phyloP scores from a whole-genome alignment of 2,113 vertebrate genomes.

The Paralichthys olivaceus region DNA sequence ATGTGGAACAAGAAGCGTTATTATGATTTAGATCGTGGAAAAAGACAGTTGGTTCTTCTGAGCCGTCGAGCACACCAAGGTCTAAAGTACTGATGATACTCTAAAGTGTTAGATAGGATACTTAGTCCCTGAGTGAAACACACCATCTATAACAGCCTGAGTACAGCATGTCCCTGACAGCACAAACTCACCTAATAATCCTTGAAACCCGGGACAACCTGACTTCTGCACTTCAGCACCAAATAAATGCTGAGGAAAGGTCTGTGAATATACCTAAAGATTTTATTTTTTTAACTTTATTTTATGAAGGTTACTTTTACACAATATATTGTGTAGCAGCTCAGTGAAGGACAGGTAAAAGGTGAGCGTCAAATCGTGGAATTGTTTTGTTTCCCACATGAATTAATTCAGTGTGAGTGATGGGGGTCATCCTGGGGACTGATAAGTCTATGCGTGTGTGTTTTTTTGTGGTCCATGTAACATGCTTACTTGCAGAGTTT shows the following conservation, averaged over 20 bases:
- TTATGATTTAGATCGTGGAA: slow-evolving; percentile 38
- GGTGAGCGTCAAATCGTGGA: slow-evolving; percentile 4
- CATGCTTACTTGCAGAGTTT: slow-evolving; percentile 30
- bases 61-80: slow-evolving; percentile 50
- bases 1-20: slow-evolving; percentile 7
- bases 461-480: slow-evolving; percentile 26
- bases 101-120: slow-evolving; percentile 69
- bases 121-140: slow-evolving; percentile 64
- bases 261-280: neutral
- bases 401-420: slow-evolving; percentile 16
- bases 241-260: slow-evolving; percentile 25
- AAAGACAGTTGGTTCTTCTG: slow-evolving; percentile 33
- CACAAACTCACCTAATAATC: slow-evolving; percentile 69
- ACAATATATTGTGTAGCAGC: neutral
- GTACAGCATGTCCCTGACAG: slow-evolving; percentile 58
- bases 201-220: slow-evolving; percentile 63
- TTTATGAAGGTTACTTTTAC: slow-evolving; percentile 22
- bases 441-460: slow-evolving; percentile 10
- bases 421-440: too few relatives aligned
- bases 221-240: slow-evolving; percentile 42
- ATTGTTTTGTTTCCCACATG: neutral
- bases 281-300: slow-evolving; percentile 30
- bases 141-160: slow-evolving; percentile 62
- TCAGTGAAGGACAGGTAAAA: neutral
- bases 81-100: slow-evolving; percentile 54